Base-by-base conservation (phyloP, 1,140 invertebrate genomes). In the Caerostris extrusa region DNA sequence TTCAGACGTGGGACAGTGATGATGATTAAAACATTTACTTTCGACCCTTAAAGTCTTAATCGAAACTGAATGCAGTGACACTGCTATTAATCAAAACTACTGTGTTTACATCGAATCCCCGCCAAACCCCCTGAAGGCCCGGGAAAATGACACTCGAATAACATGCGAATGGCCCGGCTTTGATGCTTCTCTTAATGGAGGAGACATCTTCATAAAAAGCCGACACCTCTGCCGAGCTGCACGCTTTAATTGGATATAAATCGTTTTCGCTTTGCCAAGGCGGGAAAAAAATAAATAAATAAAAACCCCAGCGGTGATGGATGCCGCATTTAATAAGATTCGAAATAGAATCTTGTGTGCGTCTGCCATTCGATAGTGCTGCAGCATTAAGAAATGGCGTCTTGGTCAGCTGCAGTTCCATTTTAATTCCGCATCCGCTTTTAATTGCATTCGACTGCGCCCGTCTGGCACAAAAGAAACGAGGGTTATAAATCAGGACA, bases 181-280 rank as follows among this genome's bases (percentile, higher is more conserved):
- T 77, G 50, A 3, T 8, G 10, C 53, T 50, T 77, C 34, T 10
- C 14, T 50, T 77, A 10, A 50, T 34, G 53, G 71, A 10, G 17
- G 61, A 64, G 61, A 64, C 61, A 64, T 64, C 71, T 77, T 12
- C 10, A 77, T 50, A 77, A 77, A 77, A 10, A 77, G 71, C 71
- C 71, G 71, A 77, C 71, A 77, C 10, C 71, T 77, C 53, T 50
- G 50, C 53, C 71, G 34, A 12, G 34, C 53, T 77, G 71, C 71
- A 77, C 71, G 53, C 71, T 77, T 77, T 50, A 77, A 77, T 77
- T 53, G 71, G 71, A 77, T 77, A 77, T 77, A 77, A 77, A 77
- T 77, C 71, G 71, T 77, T 77, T 77, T 34, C 71, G 71, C 71
- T 77, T 77, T 77, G 50, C 71, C 50, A 67, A 5, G 12, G 61